Percentiles rank a stretch among this genome's conserved stretches.
Evolutionary conservation across 2,888 invertebrate species (phyloP).

Genomic region (Parasteatoda lunata): DNA sequence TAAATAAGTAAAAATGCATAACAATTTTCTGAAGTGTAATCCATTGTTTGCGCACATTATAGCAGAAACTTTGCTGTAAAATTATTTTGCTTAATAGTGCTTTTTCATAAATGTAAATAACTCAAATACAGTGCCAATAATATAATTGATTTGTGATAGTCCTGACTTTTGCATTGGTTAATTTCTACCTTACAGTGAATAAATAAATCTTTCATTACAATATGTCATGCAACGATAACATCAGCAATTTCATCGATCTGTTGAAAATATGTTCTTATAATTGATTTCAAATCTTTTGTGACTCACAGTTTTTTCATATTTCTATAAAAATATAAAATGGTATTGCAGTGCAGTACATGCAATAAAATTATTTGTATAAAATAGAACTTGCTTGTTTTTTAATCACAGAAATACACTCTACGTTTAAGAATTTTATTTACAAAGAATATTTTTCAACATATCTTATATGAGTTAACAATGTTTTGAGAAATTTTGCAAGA

Average conservation of each 20-base stretch:
- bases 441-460: too few relatives aligned
- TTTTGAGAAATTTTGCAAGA: too few relatives aligned
- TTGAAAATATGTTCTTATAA: background rate
- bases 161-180: background rate
- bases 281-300: constrained; percentile 31
- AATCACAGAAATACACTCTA: too few relatives aligned
- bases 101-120: background rate
- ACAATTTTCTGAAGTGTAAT: too few relatives aligned
- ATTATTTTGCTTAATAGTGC: too few relatives aligned
- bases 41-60: too few relatives aligned
- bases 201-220: background rate
- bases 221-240: background rate
- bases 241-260: background rate
- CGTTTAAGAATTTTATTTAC: too few relatives aligned
- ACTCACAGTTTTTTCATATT: constrained; percentile 46
- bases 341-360: constrained; percentile 66
- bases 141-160: background rate
- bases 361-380: constrained; percentile 63
- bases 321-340: constrained; percentile 39
- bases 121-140: background rate
- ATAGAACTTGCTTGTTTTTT: background rate
- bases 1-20: too few relatives aligned
- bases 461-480: too few relatives aligned
- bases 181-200: background rate
- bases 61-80: too few relatives aligned